These are phyloP conservation scores for Falco berigora DNA, from an alignment of 2,797 vertebrate species.

Conservation along the genomic window DNA sequence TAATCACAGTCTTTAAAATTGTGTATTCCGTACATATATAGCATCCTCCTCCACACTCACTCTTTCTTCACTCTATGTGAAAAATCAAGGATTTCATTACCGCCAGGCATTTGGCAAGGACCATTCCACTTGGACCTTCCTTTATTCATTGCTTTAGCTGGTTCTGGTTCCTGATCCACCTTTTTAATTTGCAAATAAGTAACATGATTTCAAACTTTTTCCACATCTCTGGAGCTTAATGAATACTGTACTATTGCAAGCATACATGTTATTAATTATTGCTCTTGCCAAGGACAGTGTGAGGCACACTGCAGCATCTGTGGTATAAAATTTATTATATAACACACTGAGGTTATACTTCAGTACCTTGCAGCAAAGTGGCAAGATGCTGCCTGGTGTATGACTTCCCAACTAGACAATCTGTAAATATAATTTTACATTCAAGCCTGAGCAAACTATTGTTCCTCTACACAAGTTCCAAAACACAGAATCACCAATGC, in stretches of 20 bases:
- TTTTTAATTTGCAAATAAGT: background rate
- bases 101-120: background rate
- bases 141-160: background rate
- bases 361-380: background rate
- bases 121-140: background rate
- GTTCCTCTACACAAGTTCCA: background rate
- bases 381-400: background rate
- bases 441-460: background rate
- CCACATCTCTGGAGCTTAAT: background rate
- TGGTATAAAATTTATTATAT: background rate
- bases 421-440: background rate
- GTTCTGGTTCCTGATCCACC: background rate
- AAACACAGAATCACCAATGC: background rate
- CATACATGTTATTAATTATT: background rate
- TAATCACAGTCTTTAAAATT: constrained; percentile 17
- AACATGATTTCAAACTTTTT: background rate
- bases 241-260: background rate
- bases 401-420: background rate
- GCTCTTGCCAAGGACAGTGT: background rate
- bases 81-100: background rate
- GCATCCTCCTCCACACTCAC: background rate
- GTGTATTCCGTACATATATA: background rate
- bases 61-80: background rate
- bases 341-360: background rate
- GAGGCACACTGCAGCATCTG: background rate